A percentile compares a stretch with the other conserved stretches of the same genome.
Conservation (phyloP, 2,888 invertebrate species). For the Eupithecia pulchellata region DNA sequence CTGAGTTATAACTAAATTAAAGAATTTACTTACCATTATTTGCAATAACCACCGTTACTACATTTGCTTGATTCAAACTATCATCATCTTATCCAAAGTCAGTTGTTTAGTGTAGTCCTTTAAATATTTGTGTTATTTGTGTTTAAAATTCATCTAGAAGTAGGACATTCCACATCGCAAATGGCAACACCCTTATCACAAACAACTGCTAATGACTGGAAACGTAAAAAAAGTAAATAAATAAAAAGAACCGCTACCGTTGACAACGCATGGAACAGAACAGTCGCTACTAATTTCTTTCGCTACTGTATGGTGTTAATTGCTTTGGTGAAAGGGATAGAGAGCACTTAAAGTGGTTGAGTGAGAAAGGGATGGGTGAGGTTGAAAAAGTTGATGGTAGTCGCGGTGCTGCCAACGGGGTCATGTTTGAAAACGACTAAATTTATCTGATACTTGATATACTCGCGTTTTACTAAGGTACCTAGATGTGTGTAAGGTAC, state of each 20-base stretch:
- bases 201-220: conserved; percentile 55
- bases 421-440: not conserved
- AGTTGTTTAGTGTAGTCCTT: too few relatives aligned
- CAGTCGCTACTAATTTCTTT: conserved; percentile 79
- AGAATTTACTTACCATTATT: too few relatives aligned
- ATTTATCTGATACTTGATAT: not conserved
- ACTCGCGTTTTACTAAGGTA: too few relatives aligned
- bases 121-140: too few relatives aligned
- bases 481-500: not conserved
- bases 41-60: too few relatives aligned
- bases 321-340: conserved; percentile 61
- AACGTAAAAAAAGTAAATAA: conserved; percentile 47
- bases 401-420: conserved; percentile 11
- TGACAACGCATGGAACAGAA: conserved; percentile 70
- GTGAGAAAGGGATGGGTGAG: conserved; percentile 51
- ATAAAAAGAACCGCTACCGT: conserved; percentile 55
- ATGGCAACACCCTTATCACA: conserved; percentile 24
- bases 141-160: not conserved
- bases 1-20: too few relatives aligned
- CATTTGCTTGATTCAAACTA: too few relatives aligned
- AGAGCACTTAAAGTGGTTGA: conserved; percentile 23
- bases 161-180: not conserved
- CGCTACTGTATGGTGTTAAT: conserved; percentile 83
- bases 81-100: too few relatives aligned
- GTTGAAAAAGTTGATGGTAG: conserved; percentile 71